Base-by-base conservation (phyloP, 2,888 invertebrate species). In the Drosophila affinis region DNA sequence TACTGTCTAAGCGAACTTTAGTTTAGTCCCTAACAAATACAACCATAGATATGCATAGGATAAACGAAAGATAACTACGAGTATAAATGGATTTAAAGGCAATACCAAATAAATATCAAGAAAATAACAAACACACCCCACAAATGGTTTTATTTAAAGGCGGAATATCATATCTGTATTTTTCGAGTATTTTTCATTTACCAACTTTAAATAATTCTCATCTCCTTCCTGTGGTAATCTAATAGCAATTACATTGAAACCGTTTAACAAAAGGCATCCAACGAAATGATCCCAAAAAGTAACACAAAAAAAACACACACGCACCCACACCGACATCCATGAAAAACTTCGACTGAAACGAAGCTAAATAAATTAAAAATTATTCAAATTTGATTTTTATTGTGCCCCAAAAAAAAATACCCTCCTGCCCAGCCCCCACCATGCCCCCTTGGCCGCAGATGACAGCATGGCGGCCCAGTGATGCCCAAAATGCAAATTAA, bases 381-480 rank as follows among this genome's bases (percentile, higher is more conserved):
- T 83, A 81, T 84, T 80, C 65, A 88, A 88, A 88, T 84, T 87
- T 87, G 75, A 83, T 88, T 84, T 84, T 84, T 77, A 88, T 88
- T 88, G 72, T 51, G 64, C 59, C 62, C 51, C 32, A 10, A 39
- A 48, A 27, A 39, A 34, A 48, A 27, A 39, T 12, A 3, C 12
- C 34, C 12, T 12, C 34, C 34, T 14, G 5, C 32, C 32, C 21
- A 56, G 3, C 21, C 21, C 29, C 56, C 65, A 58, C 47, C 29
- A n/a, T 17, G 34, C 32, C 58, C 54, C 48, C 54, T 14, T 39
- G n/a, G 39, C n/a, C 53, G 4, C 55, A 65, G 34, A 70, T 77
- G 77, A 79, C 72, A 83, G 56, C 45, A 52, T 17, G 63, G 69
- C 34, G 34, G 34, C 34, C 12, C 34, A 34, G 34, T 34, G 65